Evolutionary conservation across 2,113 vertebrate species (phyloP).

Genomic region (Rostratula benghalensis): DNA sequence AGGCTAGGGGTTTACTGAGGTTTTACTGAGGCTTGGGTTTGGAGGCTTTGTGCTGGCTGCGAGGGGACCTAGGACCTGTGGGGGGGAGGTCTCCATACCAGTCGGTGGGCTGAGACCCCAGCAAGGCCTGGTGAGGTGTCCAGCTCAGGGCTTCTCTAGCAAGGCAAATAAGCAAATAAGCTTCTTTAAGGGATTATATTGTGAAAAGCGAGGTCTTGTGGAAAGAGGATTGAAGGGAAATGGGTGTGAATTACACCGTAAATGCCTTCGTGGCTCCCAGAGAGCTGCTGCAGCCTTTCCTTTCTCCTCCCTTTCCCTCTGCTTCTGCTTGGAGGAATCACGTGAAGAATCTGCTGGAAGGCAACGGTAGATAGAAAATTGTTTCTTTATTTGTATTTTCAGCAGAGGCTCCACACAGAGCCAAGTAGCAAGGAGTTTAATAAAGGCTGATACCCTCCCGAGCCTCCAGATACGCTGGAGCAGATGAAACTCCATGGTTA

Average conservation of each 20-base stretch:
- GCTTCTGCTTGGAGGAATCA: neutral
- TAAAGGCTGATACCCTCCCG: neutral
- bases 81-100: neutral
- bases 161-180: neutral
- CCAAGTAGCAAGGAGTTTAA: neutral
- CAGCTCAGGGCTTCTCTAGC: neutral
- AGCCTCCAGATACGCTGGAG: neutral
- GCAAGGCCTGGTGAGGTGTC: accelerated
- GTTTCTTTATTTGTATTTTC: neutral
- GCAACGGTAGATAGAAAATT: neutral
- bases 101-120: neutral
- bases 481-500: accelerated
- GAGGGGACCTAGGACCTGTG: accelerated
- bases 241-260: neutral
- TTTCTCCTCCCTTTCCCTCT: neutral
- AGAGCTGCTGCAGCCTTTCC: neutral
- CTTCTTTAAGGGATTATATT: neutral
- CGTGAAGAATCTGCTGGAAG: neutral
- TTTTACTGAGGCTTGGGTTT: neutral
- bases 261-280: neutral
- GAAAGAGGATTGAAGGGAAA: neutral
- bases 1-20: no score
- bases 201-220: neutral
- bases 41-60: accelerated
- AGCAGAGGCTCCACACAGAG: neutral